These are phyloP conservation scores for Diphyllodes magnificus DNA, from an alignment of 2,113 vertebrate species.

Conservation along the genomic window DNA sequence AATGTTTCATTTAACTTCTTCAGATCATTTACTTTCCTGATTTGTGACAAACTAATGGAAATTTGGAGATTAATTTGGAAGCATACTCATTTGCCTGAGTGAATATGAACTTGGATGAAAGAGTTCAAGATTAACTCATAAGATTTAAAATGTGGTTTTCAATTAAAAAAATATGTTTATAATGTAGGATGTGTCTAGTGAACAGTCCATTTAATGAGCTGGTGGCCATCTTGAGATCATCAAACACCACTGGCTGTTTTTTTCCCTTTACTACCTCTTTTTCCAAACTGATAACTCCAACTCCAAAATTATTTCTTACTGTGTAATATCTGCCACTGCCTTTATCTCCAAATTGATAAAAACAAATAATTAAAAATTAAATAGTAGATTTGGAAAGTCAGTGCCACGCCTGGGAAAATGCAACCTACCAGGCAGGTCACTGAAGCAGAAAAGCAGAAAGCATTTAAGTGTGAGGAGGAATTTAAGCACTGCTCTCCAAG, in stretches of 20 bases:
- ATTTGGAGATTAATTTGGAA: constrained; percentile 19
- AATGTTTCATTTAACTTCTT: constrained; percentile 40
- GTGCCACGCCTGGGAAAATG: background rate
- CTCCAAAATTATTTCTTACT: background rate
- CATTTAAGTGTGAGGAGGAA: background rate
- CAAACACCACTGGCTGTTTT: background rate
- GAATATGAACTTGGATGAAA: constrained; percentile 21
- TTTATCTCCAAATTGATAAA: background rate
- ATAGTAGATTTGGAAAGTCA: background rate
- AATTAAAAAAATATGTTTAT: constrained; percentile 36
- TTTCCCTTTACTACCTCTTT: background rate
- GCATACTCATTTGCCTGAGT: constrained; percentile 3
- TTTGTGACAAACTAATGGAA: constrained; percentile 35
- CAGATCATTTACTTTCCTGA: constrained; percentile 31
- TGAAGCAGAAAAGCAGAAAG: background rate
- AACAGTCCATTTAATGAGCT: background rate
- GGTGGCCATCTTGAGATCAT: background rate
- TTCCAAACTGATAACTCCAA: background rate
- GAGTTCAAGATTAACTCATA: background rate
- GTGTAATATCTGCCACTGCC: background rate
- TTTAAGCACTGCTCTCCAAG: background rate
- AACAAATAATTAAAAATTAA: background rate
- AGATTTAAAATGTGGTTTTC: constrained; percentile 5
- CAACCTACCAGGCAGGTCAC: background rate
- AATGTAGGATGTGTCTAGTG: constrained; percentile 19